phyloP scores from a whole-genome alignment of 2,797 vertebrate genomes.

The Dendrocincla fuliginosa region DNA sequence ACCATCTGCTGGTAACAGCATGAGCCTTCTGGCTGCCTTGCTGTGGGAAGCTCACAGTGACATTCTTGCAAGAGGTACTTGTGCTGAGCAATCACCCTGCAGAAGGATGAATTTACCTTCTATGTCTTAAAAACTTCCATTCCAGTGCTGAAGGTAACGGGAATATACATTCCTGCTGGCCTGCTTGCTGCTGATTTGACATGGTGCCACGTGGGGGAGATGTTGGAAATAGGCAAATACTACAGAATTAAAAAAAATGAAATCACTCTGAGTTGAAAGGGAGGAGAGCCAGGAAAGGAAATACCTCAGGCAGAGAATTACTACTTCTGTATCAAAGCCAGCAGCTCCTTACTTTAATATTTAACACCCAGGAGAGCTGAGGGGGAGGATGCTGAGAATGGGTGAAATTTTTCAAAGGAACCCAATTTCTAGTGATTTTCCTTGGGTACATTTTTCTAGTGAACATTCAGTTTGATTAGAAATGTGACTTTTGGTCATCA shows the following conservation, averaged over 20 bases:
- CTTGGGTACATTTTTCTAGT: neutral
- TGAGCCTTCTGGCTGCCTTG: neutral
- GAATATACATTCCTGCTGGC: neutral
- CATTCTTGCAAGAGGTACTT: neutral
- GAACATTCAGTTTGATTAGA: neutral
- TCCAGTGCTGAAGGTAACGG: neutral
- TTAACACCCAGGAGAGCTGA: constrained; percentile 46
- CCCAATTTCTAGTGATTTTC: constrained; percentile 14
- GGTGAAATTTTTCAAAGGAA: constrained; percentile 42
- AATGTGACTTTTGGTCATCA: neutral
- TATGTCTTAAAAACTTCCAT: neutral
- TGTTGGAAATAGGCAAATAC: constrained; percentile 44
- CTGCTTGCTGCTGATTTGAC: constrained; percentile 45
- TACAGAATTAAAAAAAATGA: neutral
- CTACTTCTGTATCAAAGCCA: constrained; percentile 55
- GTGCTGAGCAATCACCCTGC: neutral
- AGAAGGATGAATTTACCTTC: neutral
- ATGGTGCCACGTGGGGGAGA: constrained; percentile 36
- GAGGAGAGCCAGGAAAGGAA: constrained; percentile 54
- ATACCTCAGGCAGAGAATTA: constrained; percentile 64
- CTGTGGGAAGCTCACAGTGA: neutral
- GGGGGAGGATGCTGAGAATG: constrained; percentile 24
- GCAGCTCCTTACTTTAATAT: constrained; percentile 55
- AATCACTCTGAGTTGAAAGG: constrained; percentile 11
- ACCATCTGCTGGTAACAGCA: neutral